Base-by-base conservation (phyloP, 1,140 invertebrate species). In the Heterodera carotae region DNA sequence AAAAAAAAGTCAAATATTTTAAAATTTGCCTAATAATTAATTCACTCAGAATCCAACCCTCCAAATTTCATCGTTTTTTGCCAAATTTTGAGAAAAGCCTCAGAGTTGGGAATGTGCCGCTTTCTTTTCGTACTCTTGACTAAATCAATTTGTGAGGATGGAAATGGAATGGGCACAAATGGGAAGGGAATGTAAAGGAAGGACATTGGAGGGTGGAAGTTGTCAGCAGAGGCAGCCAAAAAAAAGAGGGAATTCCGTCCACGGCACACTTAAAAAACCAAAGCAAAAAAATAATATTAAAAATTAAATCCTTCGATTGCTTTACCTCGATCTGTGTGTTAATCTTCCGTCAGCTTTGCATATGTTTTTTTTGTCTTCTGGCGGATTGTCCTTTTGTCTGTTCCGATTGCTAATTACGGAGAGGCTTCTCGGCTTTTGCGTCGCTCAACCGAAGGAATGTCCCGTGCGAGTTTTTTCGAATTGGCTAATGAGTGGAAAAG, bases 141-240 rank as follows among this genome's bases (percentile, higher is more conserved):
- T 66, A 66, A 66, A 66, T 66, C 62, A 66, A 66, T 66, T 66
- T 66, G 62, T 27, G 29, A 29, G 25, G 60, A 62, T 62, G 60
- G 60, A 62, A 62, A 66, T 66, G 62, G 29, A 34, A 66, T 15
- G 62, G 62, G 62, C 7, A 62, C 7, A 62, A 62, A 25, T 10
- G 60, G 60, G n/a, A n/a, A 7, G 29, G 29, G n/a, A n/a, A n/a
- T n/a, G n/a, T n/a, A n/a, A n/a, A 62, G 60, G 60, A 62, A 43
- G 12, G 22, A 25, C 8, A n/a, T 6, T 6, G n/a, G n/a, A 22
- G 60, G n/a, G 60, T 10, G 27, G 62, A 27, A 15, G 29, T 29
- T 31, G 62, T 31, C 39, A 43, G 6, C 39, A 12, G 12, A 43
- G 6, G 39, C n/a, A n/a, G 62, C 29, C 62, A 43, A 43, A 43